Base-by-base conservation (phyloP, 2,888 invertebrate species). In the Steromphala cineraria region DNA sequence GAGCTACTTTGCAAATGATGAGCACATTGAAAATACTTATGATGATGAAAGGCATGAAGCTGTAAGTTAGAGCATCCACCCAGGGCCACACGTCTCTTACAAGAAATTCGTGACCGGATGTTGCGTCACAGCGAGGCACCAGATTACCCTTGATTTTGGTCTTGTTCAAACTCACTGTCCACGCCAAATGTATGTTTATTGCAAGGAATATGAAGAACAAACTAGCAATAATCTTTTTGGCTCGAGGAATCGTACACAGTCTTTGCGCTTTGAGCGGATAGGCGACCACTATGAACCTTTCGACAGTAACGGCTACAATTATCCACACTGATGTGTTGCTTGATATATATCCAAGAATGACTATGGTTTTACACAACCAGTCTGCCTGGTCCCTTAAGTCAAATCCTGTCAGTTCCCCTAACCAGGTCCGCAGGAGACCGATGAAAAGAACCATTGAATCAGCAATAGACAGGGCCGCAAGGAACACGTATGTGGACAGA, bases 281-380 rank as follows among this genome's bases (percentile, higher is more conserved):
- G 7, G 24, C 24, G 10, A 62, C 62, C 15, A 62, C 62, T 0
- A 62, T 24, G n/a, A 24, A 62, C 5, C 62, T 62, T 28, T 62
- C 62, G 24, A 62, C 28, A 28, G 62, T 62, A 4, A 62, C 62
- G 24, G 62, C 62, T 10, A 62, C 62, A 80, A 81, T 87, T 4
- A 92, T 83, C 92, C 92, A 92, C 3, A 91, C 92, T 0, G 91
- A 91, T 8, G 89, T 87, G 80, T 91, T 90, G 78, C 92, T 92
- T 78, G 89, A 86, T 10, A 90, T 86, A 81, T 90, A 92, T 3
- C 91, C 91, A 0, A 91, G 67, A 24, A 88, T 86, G 0, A 87
- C 83, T 15, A 88, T 86, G 13, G 85, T 15, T 80, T 92, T 92
- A 82, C 92, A 92, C 52, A 89, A 71, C 86, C 89, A 88, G 74